phyloP scores from a whole-genome alignment of 2,888 invertebrate species.

The Polia nebulosa region DNA sequence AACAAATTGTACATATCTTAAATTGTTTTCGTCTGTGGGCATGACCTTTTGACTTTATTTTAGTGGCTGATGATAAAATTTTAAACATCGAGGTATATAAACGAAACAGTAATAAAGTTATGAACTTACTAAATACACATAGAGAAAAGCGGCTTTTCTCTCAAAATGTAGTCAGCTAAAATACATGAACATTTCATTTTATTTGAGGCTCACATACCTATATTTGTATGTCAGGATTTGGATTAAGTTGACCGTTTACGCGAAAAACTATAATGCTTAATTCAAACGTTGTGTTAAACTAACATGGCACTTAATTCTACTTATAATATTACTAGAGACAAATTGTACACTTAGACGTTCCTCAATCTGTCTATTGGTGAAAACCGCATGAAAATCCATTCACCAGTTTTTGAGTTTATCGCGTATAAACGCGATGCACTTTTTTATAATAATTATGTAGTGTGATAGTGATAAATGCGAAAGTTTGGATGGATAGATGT shows the following conservation, averaged over 20 bases:
- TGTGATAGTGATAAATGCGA: too few species aligned
- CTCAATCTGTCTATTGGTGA: too few species aligned
- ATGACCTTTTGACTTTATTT: conserved; percentile 35
- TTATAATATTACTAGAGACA: neutral
- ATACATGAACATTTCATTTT: conserved; percentile 28
- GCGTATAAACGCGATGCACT: too few species aligned
- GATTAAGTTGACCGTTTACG: conserved; percentile 19
- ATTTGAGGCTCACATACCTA: conserved; percentile 11
- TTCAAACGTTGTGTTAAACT: conserved; percentile 2
- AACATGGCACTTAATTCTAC: neutral
- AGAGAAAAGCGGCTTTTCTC: conserved; percentile 19
- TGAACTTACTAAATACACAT: conserved; percentile 1
- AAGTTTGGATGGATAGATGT: too few species aligned
- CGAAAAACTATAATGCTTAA: neutral
- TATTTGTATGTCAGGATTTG: conserved; percentile 15
- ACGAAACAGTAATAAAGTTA: neutral
- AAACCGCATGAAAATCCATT: too few species aligned
- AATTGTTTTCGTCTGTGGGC: neutral
- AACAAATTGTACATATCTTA: neutral
- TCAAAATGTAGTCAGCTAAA: conserved; percentile 2
- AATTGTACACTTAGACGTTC: too few species aligned
- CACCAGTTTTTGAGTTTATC: too few species aligned
- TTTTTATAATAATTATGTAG: too few species aligned
- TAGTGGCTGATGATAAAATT: neutral
- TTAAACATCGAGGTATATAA: neutral